phyloP scores from a whole-genome alignment of 2,888 invertebrate genomes.

The Exephanes ischioxanthus region DNA sequence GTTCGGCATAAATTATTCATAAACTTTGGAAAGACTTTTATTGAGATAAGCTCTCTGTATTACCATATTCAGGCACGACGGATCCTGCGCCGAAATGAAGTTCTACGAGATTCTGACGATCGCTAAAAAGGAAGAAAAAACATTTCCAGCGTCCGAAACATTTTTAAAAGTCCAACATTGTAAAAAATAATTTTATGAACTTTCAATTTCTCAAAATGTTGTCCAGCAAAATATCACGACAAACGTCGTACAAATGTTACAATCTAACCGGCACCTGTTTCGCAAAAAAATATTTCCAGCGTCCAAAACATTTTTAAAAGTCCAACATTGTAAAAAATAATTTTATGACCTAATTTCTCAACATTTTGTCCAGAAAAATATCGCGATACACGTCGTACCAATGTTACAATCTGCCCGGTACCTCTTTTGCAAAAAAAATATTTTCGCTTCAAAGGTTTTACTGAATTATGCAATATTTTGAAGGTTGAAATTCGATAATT shows the following conservation, averaged over 20 bases:
- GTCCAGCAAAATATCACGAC: too few relatives aligned
- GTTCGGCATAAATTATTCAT: constrained; percentile 11
- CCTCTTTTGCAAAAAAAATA: too few relatives aligned
- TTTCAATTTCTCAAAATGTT: not conserved
- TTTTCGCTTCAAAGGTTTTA: too few relatives aligned
- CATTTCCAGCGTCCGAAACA: not conserved
- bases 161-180: not conserved
- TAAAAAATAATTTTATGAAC: not conserved
- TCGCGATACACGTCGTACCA: too few relatives aligned
- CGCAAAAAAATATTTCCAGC: not conserved
- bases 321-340: not conserved
- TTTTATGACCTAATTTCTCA: not conserved
- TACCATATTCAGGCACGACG: not conserved
- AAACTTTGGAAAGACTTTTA: not conserved
- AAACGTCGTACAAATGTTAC: too few relatives aligned
- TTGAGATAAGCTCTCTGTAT: not conserved
- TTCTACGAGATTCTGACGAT: not conserved
- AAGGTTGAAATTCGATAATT: too few relatives aligned
- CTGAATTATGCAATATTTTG: too few relatives aligned
- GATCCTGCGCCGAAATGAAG: not conserved
- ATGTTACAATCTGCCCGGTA: too few relatives aligned
- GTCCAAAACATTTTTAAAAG: not conserved
- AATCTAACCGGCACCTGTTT: too few relatives aligned
- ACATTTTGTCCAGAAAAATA: too few relatives aligned
- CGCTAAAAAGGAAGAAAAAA: not conserved